phyloP scores from a whole-genome alignment of 2,113 vertebrate species.

The Halcyon senegalensis region DNA sequence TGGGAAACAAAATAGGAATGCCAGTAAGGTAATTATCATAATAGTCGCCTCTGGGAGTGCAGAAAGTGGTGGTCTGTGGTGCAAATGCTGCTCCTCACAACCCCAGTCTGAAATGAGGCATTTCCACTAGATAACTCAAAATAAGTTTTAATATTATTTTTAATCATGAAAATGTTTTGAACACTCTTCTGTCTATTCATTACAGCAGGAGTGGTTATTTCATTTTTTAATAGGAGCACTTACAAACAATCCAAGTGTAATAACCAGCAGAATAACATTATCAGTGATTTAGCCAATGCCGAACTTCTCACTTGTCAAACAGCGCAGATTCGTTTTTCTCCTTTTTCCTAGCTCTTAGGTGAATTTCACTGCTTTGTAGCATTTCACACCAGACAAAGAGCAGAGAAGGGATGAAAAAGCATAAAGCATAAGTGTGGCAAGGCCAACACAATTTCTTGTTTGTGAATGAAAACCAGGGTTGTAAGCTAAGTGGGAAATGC shows the following conservation, averaged over 20 bases:
- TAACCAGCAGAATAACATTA: conserved; percentile 76
- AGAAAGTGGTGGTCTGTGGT: conserved; percentile 58
- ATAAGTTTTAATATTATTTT: conserved; percentile 58
- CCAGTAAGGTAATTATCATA: conserved; percentile 70
- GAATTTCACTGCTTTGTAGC: conserved; percentile 66
- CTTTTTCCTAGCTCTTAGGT: conserved; percentile 71
- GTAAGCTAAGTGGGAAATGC: conserved; percentile 71
- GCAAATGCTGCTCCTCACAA: conserved; percentile 29
- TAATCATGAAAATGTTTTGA: conserved; percentile 60
- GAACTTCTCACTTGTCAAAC: conserved; percentile 74
- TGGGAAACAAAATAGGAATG: conserved; percentile 62
- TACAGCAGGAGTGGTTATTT: conserved; percentile 71
- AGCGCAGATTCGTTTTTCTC: conserved; percentile 38
- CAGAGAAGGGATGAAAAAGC: conserved; percentile 70
- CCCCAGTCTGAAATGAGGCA: not conserved
- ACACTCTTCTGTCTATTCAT: conserved; percentile 43
- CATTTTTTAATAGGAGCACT: conserved; percentile 69
- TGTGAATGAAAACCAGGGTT: conserved; percentile 71
- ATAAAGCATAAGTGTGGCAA: conserved; percentile 62
- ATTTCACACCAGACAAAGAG: conserved; percentile 70
- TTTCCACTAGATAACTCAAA: conserved; percentile 49
- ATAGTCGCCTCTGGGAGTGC: conserved; percentile 54
- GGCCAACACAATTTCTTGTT: conserved; percentile 71
- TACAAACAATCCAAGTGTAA: conserved; percentile 75
- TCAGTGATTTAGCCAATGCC: conserved; percentile 64